A percentile compares a stretch with the other conserved stretches of the same genome.
Conservation (phyloP, 2,113 vertebrate species). For the Poeciliopsis occidentalis region DNA sequence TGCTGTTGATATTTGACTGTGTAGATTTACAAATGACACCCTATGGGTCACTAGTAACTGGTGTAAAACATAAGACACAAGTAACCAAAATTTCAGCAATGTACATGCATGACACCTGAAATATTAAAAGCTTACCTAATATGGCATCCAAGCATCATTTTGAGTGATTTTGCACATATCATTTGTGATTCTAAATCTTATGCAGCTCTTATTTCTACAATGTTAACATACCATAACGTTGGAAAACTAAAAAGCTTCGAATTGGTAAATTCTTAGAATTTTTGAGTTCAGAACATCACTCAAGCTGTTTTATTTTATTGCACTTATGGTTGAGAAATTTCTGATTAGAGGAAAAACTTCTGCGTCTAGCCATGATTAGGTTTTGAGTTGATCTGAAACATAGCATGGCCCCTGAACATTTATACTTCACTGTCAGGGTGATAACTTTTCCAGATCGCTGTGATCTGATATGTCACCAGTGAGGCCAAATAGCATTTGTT, state of each 20-base stretch:
- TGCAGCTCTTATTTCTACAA: too few species aligned
- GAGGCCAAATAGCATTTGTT: slow-evolving; percentile 9
- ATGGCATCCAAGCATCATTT: neutral
- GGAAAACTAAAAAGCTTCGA: neutral
- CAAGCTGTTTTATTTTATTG: neutral
- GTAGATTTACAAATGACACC: too few species aligned
- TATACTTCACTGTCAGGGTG: neutral
- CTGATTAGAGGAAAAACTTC: neutral
- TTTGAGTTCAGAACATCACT: neutral
- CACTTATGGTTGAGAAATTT: neutral
- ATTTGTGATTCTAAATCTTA: too few species aligned
- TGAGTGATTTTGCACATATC: neutral
- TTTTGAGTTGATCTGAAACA: neutral
- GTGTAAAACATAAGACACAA: neutral
- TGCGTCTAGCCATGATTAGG: neutral
- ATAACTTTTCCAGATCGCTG: neutral
- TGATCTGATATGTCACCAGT: neutral
- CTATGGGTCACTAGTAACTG: too few species aligned
- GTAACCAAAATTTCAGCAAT: neutral
- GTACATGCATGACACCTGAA: neutral
- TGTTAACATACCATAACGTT: neutral
- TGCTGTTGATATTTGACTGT: too few species aligned
- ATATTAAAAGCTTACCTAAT: neutral
- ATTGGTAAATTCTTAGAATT: neutral
- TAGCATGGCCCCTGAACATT: neutral